Evolutionary conservation across 2,888 invertebrate species (phyloP).

Genomic region (Cacoxenus indagator): DNA sequence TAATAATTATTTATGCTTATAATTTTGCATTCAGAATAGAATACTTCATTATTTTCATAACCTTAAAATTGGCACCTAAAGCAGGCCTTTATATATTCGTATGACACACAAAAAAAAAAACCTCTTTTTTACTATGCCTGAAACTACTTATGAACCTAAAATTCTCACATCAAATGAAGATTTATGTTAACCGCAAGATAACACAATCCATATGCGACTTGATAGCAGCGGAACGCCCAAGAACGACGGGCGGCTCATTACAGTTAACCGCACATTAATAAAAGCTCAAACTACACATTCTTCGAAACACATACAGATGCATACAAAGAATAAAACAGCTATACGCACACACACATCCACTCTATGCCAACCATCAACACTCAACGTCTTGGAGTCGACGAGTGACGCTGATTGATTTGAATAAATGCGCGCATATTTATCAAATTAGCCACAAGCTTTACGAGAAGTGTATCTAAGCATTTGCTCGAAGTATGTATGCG

Average conservation of each 20-base stretch:
- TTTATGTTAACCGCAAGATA: constrained; percentile 38
- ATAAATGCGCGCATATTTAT: constrained; percentile 62
- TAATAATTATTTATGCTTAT: too few species aligned
- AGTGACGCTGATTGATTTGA: constrained; percentile 63
- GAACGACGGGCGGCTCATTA: constrained; percentile 43
- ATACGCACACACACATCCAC: constrained; percentile 1
- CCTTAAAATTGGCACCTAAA: too few species aligned
- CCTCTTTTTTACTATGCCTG: too few species aligned
- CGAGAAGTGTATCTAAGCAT: constrained; percentile 5
- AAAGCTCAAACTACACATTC: constrained; percentile 45
- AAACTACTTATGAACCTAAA: background rate
- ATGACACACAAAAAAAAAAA: too few species aligned
- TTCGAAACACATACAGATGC: constrained; percentile 31
- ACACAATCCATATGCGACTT: constrained; percentile 28
- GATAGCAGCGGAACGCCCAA: constrained; percentile 6
- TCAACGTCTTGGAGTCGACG: constrained; percentile 16
- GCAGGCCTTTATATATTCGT: too few species aligned
- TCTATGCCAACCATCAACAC: constrained; percentile 10
- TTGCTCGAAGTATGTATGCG: background rate
- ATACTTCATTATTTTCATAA: too few species aligned
- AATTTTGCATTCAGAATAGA: too few species aligned
- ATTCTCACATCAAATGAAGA: constrained; percentile 40
- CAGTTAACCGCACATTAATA: constrained; percentile 59
- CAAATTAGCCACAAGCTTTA: constrained; percentile 56
- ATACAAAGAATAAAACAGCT: constrained; percentile 2